Evolutionary conservation across 2,888 invertebrate species (phyloP).

Genomic region (Athripsodes cinereus): DNA sequence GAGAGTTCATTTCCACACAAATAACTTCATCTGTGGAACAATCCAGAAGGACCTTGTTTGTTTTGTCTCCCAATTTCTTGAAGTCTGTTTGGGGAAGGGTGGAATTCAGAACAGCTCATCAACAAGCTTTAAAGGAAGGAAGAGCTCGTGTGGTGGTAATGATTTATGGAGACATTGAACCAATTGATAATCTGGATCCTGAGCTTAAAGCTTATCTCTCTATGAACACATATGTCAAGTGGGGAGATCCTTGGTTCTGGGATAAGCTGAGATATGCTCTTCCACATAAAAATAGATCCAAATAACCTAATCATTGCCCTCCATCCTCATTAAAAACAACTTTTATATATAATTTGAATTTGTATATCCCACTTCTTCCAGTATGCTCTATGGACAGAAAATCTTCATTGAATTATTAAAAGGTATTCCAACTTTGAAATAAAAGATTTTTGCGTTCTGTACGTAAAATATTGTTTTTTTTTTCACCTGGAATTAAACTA

Average conservation of each 20-base stretch:
- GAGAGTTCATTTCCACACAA: slow-evolving; percentile 66
- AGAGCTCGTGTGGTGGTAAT: slow-evolving; percentile 67
- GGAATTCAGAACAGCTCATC: slow-evolving; percentile 72
- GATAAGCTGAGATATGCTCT: slow-evolving; percentile 67
- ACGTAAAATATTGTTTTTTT: too few species aligned
- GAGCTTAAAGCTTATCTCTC: slow-evolving; percentile 65
- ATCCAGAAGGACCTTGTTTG: slow-evolving; percentile 63
- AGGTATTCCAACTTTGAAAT: too few species aligned
- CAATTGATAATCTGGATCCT: slow-evolving; percentile 55
- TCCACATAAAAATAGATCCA: slow-evolving; percentile 48
- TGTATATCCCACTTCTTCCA: slow-evolving; percentile 25
- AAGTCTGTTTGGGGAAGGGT: slow-evolving; percentile 70
- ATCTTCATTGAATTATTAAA: too few species aligned
- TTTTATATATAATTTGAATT: slow-evolving; percentile 26
- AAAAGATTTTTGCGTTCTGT: too few species aligned
- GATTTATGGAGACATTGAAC: slow-evolving; percentile 63
- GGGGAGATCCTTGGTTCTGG: slow-evolving; percentile 83
- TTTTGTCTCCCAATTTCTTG: slow-evolving; percentile 66
- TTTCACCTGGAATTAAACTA: too few species aligned
- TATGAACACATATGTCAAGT: slow-evolving; percentile 74
- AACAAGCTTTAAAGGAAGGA: slow-evolving; percentile 60
- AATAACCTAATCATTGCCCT: slow-evolving; percentile 23
- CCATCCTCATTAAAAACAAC: slow-evolving; percentile 23
- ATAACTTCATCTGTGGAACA: slow-evolving; percentile 65
- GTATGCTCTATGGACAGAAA: slow-evolving; percentile 26